Evolutionary conservation across 2,888 invertebrate species (phyloP).

Genomic region (Thera obeliscata): DNA sequence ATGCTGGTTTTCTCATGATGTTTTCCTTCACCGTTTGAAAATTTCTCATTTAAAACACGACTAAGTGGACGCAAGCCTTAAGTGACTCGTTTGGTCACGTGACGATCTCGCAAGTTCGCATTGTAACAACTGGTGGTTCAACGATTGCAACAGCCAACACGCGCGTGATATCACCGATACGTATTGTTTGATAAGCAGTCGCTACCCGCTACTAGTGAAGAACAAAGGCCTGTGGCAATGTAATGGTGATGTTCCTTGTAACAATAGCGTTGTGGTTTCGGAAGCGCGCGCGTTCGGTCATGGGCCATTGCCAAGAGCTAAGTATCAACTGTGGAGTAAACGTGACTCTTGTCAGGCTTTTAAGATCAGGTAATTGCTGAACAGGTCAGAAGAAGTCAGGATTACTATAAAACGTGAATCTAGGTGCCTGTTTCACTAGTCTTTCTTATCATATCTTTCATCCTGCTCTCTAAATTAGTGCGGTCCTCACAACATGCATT

Average conservation of each 20-base stretch:
- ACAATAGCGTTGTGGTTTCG: slow-evolving; percentile 24
- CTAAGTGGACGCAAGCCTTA: background rate
- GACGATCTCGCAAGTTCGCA: background rate
- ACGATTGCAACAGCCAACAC: slow-evolving; percentile 13
- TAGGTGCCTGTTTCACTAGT: too few species aligned
- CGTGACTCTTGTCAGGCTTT: background rate
- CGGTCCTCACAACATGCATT: too few species aligned
- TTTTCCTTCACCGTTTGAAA: too few species aligned
- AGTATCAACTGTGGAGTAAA: background rate
- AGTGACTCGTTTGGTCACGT: slow-evolving; percentile 8
- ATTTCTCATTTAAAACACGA: too few species aligned
- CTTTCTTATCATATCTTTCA: too few species aligned
- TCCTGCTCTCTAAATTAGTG: too few species aligned
- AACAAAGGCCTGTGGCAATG: slow-evolving; percentile 21
- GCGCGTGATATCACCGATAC: slow-evolving; percentile 23
- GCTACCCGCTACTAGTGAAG: slow-evolving; percentile 15
- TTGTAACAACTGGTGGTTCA: slow-evolving; percentile 6
- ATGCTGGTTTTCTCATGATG: too few species aligned
- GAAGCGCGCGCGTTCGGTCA: background rate
- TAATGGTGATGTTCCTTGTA: slow-evolving; percentile 15
- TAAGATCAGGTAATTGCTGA: background rate
- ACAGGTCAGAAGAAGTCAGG: too few species aligned
- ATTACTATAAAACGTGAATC: too few species aligned
- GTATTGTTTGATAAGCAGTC: slow-evolving; percentile 28
- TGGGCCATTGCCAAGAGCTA: slow-evolving; percentile 5